phyloP scores from a whole-genome alignment of 1,140 invertebrate species.

The Drosophila nannoptera region DNA sequence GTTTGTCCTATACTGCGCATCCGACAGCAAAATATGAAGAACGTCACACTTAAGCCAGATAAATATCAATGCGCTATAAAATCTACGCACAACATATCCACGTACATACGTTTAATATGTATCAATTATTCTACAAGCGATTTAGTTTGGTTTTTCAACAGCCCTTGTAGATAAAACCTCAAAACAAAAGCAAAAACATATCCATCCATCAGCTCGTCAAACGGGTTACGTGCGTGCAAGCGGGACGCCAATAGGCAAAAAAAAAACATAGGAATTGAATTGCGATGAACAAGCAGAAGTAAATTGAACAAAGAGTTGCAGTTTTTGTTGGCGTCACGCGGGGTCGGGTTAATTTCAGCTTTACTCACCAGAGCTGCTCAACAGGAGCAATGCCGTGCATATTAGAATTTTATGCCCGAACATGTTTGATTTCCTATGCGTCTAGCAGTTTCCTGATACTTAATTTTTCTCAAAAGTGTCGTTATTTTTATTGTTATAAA shows the following conservation, averaged over 20 bases:
- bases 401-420: conserved; percentile 51
- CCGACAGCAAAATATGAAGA: conserved; percentile 11
- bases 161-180: conserved; percentile 25
- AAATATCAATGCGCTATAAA: conserved; percentile 28
- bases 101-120: conserved; percentile 13
- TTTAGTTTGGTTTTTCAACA: conserved; percentile 30
- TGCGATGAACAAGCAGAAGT: conserved; percentile 60
- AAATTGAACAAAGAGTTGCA: conserved; percentile 62
- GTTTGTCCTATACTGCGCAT: conserved; percentile 12
- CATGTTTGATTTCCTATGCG: conserved; percentile 40
- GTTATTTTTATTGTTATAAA: neutral
- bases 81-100: neutral
- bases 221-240: conserved; percentile 54
- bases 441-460: conserved; percentile 3
- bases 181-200: conserved; percentile 1
- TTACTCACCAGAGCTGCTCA: conserved; percentile 59
- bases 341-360: conserved; percentile 9
- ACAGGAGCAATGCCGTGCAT: conserved; percentile 49
- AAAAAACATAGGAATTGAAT: conserved; percentile 58
- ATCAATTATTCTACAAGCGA: conserved; percentile 27
- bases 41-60: conserved; percentile 33
- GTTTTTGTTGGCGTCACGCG: conserved; percentile 13
- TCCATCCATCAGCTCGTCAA: conserved; percentile 29
- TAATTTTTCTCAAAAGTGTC: neutral
- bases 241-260: conserved; percentile 35